Conservation (phyloP, 2,888 invertebrate genomes). For the Netelia inedita region DNA sequence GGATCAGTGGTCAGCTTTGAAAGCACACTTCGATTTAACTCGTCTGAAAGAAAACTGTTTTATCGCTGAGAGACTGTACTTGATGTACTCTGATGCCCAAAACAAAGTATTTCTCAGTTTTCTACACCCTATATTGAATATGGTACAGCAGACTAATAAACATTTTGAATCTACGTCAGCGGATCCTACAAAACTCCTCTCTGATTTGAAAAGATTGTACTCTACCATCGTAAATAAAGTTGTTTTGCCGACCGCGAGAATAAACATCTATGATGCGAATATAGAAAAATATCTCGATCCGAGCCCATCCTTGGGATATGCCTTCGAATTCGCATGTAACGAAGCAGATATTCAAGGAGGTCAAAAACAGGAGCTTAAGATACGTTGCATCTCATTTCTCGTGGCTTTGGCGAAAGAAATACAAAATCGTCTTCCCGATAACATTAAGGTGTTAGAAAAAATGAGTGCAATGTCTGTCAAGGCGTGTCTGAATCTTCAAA, state of each 20-base stretch:
- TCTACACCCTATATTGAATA: conserved; percentile 63
- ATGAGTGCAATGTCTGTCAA: conserved; percentile 1
- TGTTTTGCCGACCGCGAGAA: conserved; percentile 3
- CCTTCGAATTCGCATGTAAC: conserved; percentile 3
- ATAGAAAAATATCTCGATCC: conserved; percentile 1
- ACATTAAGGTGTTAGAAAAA: background rate
- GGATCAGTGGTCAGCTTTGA: conserved; percentile 77
- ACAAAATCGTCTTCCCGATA: background rate
- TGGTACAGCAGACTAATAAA: conserved; percentile 62
- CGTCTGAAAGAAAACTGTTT: conserved; percentile 74
- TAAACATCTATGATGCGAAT: background rate
- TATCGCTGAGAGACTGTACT: conserved; percentile 74
- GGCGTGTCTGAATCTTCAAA: conserved; percentile 1
- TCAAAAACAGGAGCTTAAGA: background rate
- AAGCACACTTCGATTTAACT: conserved; percentile 71
- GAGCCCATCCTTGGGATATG: conserved; percentile 6
- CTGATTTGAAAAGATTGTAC: conserved; percentile 2
- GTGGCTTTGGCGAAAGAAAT: conserved; percentile 5
- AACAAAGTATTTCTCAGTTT: conserved; percentile 74
- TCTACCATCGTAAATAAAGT: background rate
- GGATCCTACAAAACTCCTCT: conserved; percentile 39
- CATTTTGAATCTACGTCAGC: conserved; percentile 26
- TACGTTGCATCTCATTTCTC: conserved; percentile 1
- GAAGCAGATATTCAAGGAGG: background rate
- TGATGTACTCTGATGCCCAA: conserved; percentile 73